A percentile compares a stretch with the other conserved stretches of the same genome.
Evolutionary conservation across 2,888 invertebrate genomes (phyloP).

Genomic region (Hypomecis atomaria): DNA sequence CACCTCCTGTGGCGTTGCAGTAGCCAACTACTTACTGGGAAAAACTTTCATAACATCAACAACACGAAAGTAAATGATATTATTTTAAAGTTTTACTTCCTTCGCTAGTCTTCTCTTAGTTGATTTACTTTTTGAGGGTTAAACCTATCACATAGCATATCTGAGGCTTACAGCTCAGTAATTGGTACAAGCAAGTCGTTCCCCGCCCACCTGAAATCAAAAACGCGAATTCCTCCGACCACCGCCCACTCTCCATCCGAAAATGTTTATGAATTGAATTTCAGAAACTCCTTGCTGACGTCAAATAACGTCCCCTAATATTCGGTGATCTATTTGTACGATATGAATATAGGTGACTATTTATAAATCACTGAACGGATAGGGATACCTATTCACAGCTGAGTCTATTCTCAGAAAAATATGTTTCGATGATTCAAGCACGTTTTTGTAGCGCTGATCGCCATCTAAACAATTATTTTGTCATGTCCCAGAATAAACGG

Average conservation of each 20-base stretch:
- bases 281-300: conserved; percentile 15
- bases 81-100: no score
- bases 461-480: conserved; percentile 33
- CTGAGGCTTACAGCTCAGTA: no score
- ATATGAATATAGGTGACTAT: conserved; percentile 10
- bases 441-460: conserved; percentile 21
- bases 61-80: no score
- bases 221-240: no score
- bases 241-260: not conserved
- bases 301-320: conserved; percentile 11
- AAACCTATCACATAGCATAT: no score
- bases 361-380: conserved; percentile 16
- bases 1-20: no score
- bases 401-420: conserved; percentile 27
- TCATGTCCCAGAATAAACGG: conserved; percentile 36
- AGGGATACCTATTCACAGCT: conserved; percentile 16
- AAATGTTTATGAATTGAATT: conserved; percentile 13
- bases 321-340: conserved; percentile 18
- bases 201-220: no score
- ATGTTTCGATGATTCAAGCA: conserved; percentile 29
- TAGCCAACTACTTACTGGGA: no score
- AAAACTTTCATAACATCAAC: no score
- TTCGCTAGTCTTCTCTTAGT: no score
- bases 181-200: no score
- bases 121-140: no score